A percentile compares a stretch with the other conserved stretches of the same genome.
phyloP scores from a whole-genome alignment of 2,113 vertebrate genomes.

The Ciconia stormi region DNA sequence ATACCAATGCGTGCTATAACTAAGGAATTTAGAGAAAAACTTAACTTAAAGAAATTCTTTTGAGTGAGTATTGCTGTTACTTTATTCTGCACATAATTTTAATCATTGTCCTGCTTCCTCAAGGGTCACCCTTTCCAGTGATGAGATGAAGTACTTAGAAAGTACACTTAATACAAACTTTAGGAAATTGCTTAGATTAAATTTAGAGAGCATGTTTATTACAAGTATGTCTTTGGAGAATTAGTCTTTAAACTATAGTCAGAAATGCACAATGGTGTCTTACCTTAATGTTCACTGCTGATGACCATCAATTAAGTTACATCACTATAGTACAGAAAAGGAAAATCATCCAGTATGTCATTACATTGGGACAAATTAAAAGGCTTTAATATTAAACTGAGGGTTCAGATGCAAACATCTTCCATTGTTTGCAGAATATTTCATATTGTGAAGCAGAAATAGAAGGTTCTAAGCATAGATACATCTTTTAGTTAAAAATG shows the following conservation, averaged over 20 bases:
- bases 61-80: neutral
- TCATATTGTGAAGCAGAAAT: neutral
- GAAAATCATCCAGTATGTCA: neutral
- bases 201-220: neutral
- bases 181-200: neutral
- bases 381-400: neutral
- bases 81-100: neutral
- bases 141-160: neutral
- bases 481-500: neutral
- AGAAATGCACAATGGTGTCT: neutral
- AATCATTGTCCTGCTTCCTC: neutral
- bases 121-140: neutral
- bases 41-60: neutral
- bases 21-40: neutral
- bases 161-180: neutral
- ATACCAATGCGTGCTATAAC: neutral
- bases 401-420: neutral
- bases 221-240: neutral
- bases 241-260: neutral
- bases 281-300: neutral
- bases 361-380: neutral
- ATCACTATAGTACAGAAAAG: neutral
- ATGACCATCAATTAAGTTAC: neutral
- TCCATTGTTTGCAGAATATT: neutral
- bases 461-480: neutral